phyloP scores from a whole-genome alignment of 2,888 invertebrate genomes.

The Platypus cylindrus region DNA sequence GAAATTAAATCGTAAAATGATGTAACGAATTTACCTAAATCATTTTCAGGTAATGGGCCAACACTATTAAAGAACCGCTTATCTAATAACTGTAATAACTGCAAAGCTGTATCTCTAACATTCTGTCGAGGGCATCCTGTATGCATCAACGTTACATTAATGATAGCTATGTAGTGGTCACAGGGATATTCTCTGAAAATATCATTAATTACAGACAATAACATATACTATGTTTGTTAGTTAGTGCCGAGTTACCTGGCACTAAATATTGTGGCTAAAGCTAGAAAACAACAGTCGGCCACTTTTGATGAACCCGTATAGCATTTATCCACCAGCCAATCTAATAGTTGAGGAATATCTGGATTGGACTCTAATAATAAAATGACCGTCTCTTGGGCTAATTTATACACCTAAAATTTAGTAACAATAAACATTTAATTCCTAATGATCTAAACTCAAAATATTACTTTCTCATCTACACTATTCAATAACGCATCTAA shows the following conservation, averaged over 20 bases:
- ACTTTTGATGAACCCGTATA: conserved; percentile 85
- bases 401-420: conserved; percentile 73
- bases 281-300: conserved; percentile 93
- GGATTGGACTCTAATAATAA: conserved; percentile 89
- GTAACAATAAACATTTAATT: too few species aligned
- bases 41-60: conserved; percentile 59
- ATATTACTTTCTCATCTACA: conserved; percentile 69
- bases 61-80: conserved; percentile 87
- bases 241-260: conserved; percentile 51
- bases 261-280: conserved; percentile 91
- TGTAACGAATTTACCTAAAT: conserved; percentile 43
- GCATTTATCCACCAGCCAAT: conserved; percentile 97
- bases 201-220: too few species aligned
- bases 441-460: too few species aligned
- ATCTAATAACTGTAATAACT: conserved; percentile 85
- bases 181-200: conserved; percentile 82
- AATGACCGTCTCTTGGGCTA: conserved; percentile 89
- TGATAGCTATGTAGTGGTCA: conserved; percentile 94
- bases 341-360: conserved; percentile 79
- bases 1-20: background rate
- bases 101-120: conserved; percentile 89
- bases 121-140: conserved; percentile 86
- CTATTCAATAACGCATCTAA: conserved; percentile 81
- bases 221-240: background rate
- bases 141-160: conserved; percentile 93